These are phyloP conservation scores for Eubasilissa regina DNA, from an alignment of 1,140 invertebrate genomes.

Conservation along the genomic window DNA sequence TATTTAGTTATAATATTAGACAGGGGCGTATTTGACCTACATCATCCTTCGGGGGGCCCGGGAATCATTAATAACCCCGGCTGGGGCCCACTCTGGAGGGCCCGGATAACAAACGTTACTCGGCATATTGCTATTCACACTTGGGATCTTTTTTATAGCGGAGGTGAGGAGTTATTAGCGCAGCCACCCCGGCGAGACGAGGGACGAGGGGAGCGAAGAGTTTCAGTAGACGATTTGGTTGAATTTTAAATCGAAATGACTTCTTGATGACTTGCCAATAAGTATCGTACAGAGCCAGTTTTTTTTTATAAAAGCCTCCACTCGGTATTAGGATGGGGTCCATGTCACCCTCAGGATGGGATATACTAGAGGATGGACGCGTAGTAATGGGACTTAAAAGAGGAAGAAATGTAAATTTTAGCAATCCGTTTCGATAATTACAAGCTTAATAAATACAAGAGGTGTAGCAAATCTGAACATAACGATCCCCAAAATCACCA, in stretches of 20 bases:
- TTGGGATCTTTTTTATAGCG: constrained; percentile 39
- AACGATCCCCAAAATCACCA: no score
- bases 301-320: no score
- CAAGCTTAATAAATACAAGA: no score
- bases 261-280: constrained; percentile 35
- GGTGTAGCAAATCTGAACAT: no score
- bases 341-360: no score
- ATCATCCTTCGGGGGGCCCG: constrained; percentile 21
- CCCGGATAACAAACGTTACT: constrained; percentile 57
- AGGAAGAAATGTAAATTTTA: no score
- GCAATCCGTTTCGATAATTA: no score
- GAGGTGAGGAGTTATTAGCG: constrained; percentile 27
- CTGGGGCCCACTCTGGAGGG: neutral
- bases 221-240: constrained; percentile 3
- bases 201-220: neutral
- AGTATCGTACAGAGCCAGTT: neutral
- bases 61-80: constrained; percentile 36
- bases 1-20: constrained; percentile 19
- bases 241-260: constrained; percentile 23
- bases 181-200: constrained; percentile 4
- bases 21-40: constrained; percentile 37
- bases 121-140: constrained; percentile 54
- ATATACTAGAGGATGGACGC: no score
- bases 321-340: no score
- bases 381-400: no score